These are phyloP conservation scores for Prosapia bicincta DNA, from an alignment of 2,888 invertebrate genomes.

Conservation along the genomic window DNA sequence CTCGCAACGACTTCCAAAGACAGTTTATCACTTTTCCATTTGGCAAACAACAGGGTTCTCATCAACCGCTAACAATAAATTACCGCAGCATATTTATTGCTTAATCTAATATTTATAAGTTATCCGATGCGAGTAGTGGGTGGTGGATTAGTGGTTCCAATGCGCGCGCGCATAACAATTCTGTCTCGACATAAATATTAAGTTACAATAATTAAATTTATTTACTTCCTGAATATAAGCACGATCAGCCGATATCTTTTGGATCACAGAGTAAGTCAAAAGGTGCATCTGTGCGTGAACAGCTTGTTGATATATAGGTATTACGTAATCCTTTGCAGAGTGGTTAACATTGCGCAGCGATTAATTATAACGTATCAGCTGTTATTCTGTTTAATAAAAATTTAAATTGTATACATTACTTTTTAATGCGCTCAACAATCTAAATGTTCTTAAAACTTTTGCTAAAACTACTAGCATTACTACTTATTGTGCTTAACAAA, in stretches of 20 bases:
- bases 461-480: too few relatives aligned
- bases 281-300: too few relatives aligned
- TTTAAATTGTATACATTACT: too few relatives aligned
- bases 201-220: neutral
- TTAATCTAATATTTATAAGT: conserved; percentile 2
- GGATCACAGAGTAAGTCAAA: neutral
- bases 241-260: neutral
- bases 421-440: too few relatives aligned
- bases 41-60: neutral
- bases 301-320: too few relatives aligned
- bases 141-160: neutral
- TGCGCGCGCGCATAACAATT: neutral
- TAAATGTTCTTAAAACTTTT: too few relatives aligned
- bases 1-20: neutral
- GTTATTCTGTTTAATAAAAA: too few relatives aligned
- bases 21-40: neutral
- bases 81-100: neutral
- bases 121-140: neutral
- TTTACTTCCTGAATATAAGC: neutral
- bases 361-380: too few relatives aligned
- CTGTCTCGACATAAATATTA: neutral
- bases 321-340: too few relatives aligned
- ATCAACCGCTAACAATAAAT: neutral
- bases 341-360: too few relatives aligned
- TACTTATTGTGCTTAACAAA: too few relatives aligned